Percentiles rank a stretch among this genome's conserved stretches.
These are phyloP conservation scores for Sarcophaga subvicina DNA, from an alignment of 2,888 invertebrate species.

Conservation along the genomic window DNA sequence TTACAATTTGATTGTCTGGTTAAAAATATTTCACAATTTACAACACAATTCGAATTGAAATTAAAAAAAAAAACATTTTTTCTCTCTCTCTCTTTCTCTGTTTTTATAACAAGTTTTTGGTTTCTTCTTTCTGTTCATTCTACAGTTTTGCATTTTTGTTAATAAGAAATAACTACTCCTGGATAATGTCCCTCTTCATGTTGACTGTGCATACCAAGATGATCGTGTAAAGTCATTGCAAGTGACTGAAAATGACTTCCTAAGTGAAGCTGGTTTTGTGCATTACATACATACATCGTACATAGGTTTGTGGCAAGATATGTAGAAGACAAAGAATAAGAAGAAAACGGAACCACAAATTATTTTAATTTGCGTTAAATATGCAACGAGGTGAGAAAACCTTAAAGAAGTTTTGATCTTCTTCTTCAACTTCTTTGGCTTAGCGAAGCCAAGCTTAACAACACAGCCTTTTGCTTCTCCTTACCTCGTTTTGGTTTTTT, in stretches of 20 bases:
- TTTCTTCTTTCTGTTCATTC: neutral
- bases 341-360: conserved; percentile 72
- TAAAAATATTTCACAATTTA: conserved; percentile 39
- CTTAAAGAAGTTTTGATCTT: conserved; percentile 45
- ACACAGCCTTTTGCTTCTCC: neutral
- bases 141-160: conserved; percentile 13
- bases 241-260: conserved; percentile 51
- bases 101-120: conserved; percentile 58
- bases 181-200: conserved; percentile 12
- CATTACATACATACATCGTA: neutral
- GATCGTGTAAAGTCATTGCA: conserved; percentile 55
- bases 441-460: too few species aligned
- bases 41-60: conserved; percentile 47
- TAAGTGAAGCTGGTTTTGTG: conserved; percentile 49
- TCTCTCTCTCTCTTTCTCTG: neutral
- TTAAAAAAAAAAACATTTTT: neutral
- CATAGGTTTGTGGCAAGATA: neutral
- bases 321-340: too few species aligned
- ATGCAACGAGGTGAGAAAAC: conserved; percentile 73
- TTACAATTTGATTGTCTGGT: conserved; percentile 54
- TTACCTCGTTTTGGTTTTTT: neutral
- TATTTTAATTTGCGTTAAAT: conserved; percentile 74
- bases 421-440: neutral
- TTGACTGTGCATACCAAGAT: conserved; percentile 23
- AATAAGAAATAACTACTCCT: neutral